Conservation (phyloP, 1,140 invertebrate genomes). For the Zaprionus ghesquierei region DNA sequence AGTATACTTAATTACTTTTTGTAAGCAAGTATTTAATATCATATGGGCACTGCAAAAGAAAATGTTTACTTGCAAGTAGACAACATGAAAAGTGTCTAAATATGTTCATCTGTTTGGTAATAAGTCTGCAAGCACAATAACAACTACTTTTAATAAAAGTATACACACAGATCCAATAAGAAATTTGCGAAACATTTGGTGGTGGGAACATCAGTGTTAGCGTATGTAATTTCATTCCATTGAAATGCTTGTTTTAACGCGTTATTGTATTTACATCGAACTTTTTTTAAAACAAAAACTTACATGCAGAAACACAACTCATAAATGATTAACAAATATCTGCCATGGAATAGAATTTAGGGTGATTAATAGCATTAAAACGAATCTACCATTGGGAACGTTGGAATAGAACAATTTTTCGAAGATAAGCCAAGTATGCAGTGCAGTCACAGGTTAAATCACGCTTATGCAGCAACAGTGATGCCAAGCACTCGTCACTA, state of each 20-base stretch:
- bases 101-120: background rate
- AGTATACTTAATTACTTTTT: background rate
- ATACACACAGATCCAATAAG: background rate
- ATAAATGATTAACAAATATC: slow-evolving; percentile 23
- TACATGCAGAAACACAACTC: slow-evolving; percentile 45
- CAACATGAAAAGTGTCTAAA: background rate
- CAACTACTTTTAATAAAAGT: background rate
- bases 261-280: background rate
- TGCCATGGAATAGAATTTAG: slow-evolving; percentile 29
- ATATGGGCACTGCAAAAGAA: background rate
- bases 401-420: slow-evolving; percentile 11
- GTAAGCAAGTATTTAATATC: background rate
- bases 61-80: background rate
- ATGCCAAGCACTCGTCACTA: background rate
- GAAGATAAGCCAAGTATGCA: slow-evolving; percentile 4
- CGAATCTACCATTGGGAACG: background rate
- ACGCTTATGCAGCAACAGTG: background rate
- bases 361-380: slow-evolving; percentile 12
- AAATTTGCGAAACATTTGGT: background rate
- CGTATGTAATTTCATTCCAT: background rate
- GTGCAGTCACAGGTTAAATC: background rate
- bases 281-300: slow-evolving; percentile 27
- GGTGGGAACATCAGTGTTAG: background rate
- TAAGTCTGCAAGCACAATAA: background rate
- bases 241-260: background rate